Base-by-base conservation (phyloP, 2,888 invertebrate genomes). In the Adela reaumurella region DNA sequence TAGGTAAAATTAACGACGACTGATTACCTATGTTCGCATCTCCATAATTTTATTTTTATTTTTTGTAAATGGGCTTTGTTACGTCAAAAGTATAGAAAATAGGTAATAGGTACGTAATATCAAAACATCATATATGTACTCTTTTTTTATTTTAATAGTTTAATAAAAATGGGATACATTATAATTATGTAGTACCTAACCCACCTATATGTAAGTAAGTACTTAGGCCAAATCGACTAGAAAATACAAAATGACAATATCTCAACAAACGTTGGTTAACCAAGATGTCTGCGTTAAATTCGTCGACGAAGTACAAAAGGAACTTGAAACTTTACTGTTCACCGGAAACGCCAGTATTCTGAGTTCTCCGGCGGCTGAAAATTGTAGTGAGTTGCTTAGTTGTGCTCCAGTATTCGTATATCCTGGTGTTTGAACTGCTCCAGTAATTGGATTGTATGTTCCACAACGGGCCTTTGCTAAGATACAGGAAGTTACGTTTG, bases 401-500 rank as follows among this genome's bases (percentile, higher is more conserved):
- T 65, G 63, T 46, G 60, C 60, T 50, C 69, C 70, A 49, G 67
- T 57, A 45, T 63, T 64, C 48, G 76, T 67, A 49, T 77, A 69
- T 3, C 73, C 74, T 20, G 81, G 81, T 35, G 79, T 73, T 64
- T 85, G 84, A 2, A 81, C 64, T 50, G 83, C 83, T 14, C 86
- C 87, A 1, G 86, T 85, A 49, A 87, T 85, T 2, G 87, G 86
- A 62, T 87, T 87, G 59, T 73, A 82, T 1, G 72, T 66, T 45
- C 81, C 76, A 64, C 87, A 87, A 48, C 87, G 74, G 1, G 84
- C 67, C 58, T 81, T 83, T 1, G 87, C 85, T 50, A 87, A 63
- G 52, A 87, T 79, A 60, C 87, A 87, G 10, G 85, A 83, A 2
- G 86, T 86, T 28, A 86, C 81, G 60, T 87, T 87, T 20, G 80